Conservation (phyloP, 1,140 invertebrate genomes). For the Cydia splendana region DNA sequence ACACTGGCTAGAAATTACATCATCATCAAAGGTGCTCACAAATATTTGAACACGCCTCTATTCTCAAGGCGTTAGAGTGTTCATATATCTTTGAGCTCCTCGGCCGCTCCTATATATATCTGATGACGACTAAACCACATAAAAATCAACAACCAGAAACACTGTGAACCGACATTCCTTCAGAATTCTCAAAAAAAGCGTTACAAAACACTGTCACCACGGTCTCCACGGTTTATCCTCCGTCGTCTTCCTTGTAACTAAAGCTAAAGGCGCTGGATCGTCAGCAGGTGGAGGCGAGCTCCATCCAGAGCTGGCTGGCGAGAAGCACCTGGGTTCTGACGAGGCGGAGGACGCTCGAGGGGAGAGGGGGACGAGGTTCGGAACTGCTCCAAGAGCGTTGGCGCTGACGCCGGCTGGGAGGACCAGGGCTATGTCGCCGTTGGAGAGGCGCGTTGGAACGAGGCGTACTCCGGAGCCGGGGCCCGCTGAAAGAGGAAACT, state of each 20-base stretch:
- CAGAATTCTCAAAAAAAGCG: neutral
- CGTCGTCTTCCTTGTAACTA: constrained; percentile 84
- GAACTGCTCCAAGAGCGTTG: constrained; percentile 78
- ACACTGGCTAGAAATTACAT: too few species aligned
- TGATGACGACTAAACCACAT: too few species aligned
- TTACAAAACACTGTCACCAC: constrained; percentile 81
- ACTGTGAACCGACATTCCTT: constrained; percentile 33
- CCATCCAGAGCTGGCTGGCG: constrained; percentile 71
- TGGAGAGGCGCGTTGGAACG: constrained; percentile 88
- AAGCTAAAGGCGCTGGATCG: constrained; percentile 83
- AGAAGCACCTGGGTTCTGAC: constrained; percentile 71
- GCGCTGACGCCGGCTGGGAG: constrained; percentile 83
- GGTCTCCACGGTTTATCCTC: constrained; percentile 85
- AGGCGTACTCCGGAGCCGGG: constrained; percentile 86
- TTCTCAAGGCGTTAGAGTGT: too few species aligned
- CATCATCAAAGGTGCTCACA: too few species aligned
- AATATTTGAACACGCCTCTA: too few species aligned
- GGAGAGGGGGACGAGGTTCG: constrained; percentile 86
- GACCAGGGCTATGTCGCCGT: constrained; percentile 89
- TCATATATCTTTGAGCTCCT: too few species aligned
- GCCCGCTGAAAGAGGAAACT: constrained; percentile 79
- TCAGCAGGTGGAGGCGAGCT: constrained; percentile 60
- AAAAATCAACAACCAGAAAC: too few species aligned
- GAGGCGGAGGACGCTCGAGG: constrained; percentile 85
- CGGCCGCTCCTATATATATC: too few species aligned